Evolutionary conservation across 2,888 invertebrate species (phyloP), one percentile per base, ranked within the genome.

Genomic region (Acronicta aceris): DNA sequence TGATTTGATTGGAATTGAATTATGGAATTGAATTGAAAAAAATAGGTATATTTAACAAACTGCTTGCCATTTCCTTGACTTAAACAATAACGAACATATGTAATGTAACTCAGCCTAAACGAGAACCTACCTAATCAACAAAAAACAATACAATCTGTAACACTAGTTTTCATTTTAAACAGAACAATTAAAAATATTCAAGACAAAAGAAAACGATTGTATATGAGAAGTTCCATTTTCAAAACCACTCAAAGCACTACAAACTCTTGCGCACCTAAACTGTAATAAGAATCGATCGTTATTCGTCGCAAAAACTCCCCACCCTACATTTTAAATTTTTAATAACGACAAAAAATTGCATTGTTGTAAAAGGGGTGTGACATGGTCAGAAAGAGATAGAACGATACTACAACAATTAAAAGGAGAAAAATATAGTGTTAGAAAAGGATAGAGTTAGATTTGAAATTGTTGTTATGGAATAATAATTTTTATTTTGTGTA

Each of bases 351-450:
- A 75, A 83, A 81, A 82, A 76, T 8, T 40, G 50, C 59, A 58
- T 78, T 81, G 75, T 77, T 74, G 67, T 64, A 81, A 78, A 82
- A 81, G 79, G 78, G 84, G 88, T 87, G 82, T 86, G 84, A 76
- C 65, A 8, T 10, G 56, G 65, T 54, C 63, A 76, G 72, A 86
- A 72, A 72, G 79, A 77, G 82, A 85, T 4, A 40, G 78, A 57
- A 59, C 43, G 27, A 72, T 61, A 41, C 58, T 21, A 71, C 47
- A 79, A 81, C 83, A 79, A 36, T 50, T 54, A 21, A 54, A 43
- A 54, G 51, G 61, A 41, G 25, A 48, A 59, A 25, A 13, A n/a
- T 13, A n/a, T 46, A 58, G 47, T 42, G 61, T 41, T 70, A 71
- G 77, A 86, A 68, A 76, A 67, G 66, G 87, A 83, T 53, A 57